phyloP scores from a whole-genome alignment of 2,888 invertebrate species.

The Malacosoma neustria region DNA sequence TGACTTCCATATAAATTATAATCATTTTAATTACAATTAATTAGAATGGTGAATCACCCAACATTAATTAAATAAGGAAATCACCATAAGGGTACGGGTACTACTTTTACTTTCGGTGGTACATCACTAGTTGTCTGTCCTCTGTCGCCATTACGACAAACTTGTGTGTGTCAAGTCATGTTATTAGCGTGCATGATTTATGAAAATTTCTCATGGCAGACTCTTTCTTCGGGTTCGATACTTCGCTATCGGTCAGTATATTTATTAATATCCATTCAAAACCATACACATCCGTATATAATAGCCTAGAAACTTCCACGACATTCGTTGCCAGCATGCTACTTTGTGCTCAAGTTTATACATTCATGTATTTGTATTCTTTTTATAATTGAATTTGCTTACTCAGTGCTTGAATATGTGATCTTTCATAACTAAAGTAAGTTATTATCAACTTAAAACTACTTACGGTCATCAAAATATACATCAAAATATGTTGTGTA shows the following conservation, averaged over 20 bases:
- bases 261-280: slow-evolving; percentile 18
- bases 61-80: too few species aligned
- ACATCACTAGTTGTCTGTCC: slow-evolving; percentile 45
- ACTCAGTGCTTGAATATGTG: neutral
- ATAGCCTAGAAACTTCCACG: slow-evolving; percentile 19
- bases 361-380: neutral
- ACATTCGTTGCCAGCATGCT: slow-evolving; percentile 50
- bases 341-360: slow-evolving; percentile 9
- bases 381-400: neutral
- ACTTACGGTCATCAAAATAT: too few species aligned
- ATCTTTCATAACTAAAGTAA: neutral
- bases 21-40: too few species aligned
- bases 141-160: slow-evolving; percentile 61
- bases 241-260: slow-evolving; percentile 83
- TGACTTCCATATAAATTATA: too few species aligned
- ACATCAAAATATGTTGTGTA: neutral
- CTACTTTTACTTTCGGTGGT: too few species aligned
- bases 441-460: neutral
- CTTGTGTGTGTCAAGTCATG: slow-evolving; percentile 78
- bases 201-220: slow-evolving; percentile 85
- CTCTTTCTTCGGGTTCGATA: slow-evolving; percentile 91
- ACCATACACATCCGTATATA: slow-evolving; percentile 23
- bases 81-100: too few species aligned
- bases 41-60: too few species aligned
- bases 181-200: slow-evolving; percentile 77